phyloP scores from a whole-genome alignment of 2,888 invertebrate genomes.

The Eupithecia abbreviata region DNA sequence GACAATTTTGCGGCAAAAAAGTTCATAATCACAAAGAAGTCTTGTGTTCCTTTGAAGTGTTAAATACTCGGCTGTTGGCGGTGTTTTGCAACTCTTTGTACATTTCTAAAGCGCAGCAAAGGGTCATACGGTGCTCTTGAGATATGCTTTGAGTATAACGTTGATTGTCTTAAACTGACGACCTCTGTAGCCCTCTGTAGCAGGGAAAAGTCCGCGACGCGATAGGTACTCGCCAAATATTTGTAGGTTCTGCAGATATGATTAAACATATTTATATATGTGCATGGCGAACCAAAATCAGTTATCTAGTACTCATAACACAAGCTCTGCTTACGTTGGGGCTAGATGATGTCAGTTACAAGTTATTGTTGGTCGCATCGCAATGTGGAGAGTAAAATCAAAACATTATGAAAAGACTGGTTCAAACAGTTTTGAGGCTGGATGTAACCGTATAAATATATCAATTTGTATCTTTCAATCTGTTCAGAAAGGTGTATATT shows the following conservation, averaged over 20 bases:
- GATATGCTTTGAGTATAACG: slow-evolving; percentile 21
- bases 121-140: slow-evolving; percentile 25
- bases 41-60: slow-evolving; percentile 63
- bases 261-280: too few species aligned
- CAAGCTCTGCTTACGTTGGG: too few species aligned
- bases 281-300: too few species aligned
- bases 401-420: not conserved
- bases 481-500: not conserved
- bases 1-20: slow-evolving; percentile 71
- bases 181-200: too few species aligned
- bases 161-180: not conserved
- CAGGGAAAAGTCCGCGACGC: too few species aligned
- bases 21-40: slow-evolving; percentile 66
- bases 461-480: not conserved
- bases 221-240: too few species aligned
- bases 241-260: too few species aligned
- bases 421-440: not conserved
- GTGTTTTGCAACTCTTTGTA: slow-evolving; percentile 32
- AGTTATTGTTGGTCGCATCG: not conserved
- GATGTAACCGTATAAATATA: not conserved
- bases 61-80: slow-evolving; percentile 48
- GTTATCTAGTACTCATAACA: too few species aligned
- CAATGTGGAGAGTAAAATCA: not conserved
- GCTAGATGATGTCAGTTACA: too few species aligned
- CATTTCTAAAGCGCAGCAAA: slow-evolving; percentile 39